Evolutionary conservation across 2,888 invertebrate species (phyloP).

Genomic region (Stegana nigrithorax): DNA sequence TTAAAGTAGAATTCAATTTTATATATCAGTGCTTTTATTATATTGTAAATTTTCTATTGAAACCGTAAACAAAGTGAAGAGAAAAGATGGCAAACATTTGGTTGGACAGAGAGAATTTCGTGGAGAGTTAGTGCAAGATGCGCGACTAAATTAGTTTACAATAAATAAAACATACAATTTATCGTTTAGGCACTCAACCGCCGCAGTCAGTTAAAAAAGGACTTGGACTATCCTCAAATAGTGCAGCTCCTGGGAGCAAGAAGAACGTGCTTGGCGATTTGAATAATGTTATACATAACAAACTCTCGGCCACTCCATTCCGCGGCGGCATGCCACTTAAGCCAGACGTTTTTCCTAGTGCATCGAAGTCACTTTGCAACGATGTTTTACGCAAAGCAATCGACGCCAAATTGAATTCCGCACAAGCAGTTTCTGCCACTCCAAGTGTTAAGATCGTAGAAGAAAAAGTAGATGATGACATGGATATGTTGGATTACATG

Average conservation of each 20-base stretch:
- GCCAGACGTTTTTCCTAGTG: not conserved
- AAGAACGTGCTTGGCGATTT: conserved; percentile 4
- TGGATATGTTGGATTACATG: not conserved
- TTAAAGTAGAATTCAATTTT: not conserved
- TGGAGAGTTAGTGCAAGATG: conserved; percentile 4
- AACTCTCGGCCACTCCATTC: not conserved
- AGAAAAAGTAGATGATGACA: too few species aligned
- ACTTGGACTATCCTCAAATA: not conserved
- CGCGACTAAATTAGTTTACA: not conserved
- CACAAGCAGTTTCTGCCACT: not conserved
- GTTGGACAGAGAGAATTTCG: conserved; percentile 9
- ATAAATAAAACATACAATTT: too few species aligned
- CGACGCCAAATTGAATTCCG: not conserved
- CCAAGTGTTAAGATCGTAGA: too few species aligned
- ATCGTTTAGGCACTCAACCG: conserved; percentile 1
- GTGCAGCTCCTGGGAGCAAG: not conserved
- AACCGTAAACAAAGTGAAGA: not conserved
- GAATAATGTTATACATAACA: conserved; percentile 2
- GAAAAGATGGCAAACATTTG: conserved; percentile 5
- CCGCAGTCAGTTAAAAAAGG: not conserved
- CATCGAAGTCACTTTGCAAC: not conserved
- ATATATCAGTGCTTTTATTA: not conserved
- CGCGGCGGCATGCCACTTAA: not conserved
- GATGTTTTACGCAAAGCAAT: conserved; percentile 2
- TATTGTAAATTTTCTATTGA: not conserved